Evolutionary conservation across 2,888 invertebrate species (phyloP).

Genomic region (Drosophila longiperda): DNA sequence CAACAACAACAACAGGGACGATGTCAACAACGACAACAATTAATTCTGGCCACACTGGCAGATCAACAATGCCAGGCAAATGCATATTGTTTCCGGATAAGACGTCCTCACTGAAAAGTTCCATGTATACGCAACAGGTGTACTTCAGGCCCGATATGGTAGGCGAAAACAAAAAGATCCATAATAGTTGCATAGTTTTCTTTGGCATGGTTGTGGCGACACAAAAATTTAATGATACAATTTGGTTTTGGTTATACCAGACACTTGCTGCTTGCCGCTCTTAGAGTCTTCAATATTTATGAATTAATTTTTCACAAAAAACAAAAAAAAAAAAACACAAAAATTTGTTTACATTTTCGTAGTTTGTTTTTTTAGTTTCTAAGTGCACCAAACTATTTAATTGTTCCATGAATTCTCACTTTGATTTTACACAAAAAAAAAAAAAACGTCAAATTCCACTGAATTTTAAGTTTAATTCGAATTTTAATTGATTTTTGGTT

Average conservation of each 20-base stretch:
- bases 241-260: constrained; percentile 47
- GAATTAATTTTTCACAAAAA: background rate
- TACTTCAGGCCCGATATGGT: constrained; percentile 83
- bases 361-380: constrained; percentile 28
- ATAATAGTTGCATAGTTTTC: constrained; percentile 43
- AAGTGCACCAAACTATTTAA: background rate
- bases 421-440: background rate
- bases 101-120: constrained; percentile 80
- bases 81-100: constrained; percentile 79
- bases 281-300: background rate
- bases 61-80: constrained; percentile 67
- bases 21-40: constrained; percentile 31
- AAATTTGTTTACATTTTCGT: background rate
- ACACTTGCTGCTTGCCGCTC: background rate
- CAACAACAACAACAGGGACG: constrained; percentile 24
- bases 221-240: constrained; percentile 14
- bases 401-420: background rate
- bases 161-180: constrained; percentile 63
- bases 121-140: constrained; percentile 79
- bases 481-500: constrained; percentile 19
- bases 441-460: background rate
- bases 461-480: background rate
- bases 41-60: constrained; percentile 20
- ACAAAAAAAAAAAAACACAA: background rate
- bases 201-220: constrained; percentile 70